phyloP scores from a whole-genome alignment of 2,113 vertebrate genomes.

The Accipiter virgatus region DNA sequence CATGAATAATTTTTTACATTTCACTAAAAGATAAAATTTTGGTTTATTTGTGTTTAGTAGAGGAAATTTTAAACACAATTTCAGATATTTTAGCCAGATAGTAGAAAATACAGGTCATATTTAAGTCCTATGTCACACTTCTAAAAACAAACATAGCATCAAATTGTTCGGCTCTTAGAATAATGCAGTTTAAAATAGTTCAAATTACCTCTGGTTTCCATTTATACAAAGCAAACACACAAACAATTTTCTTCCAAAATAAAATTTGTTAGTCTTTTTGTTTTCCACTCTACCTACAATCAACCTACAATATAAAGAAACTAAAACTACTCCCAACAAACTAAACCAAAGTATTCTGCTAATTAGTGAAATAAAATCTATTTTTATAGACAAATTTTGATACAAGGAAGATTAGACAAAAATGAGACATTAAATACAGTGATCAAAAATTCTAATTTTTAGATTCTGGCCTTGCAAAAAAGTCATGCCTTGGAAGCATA shows the following conservation, averaged over 20 bases:
- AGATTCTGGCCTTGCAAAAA: not conserved
- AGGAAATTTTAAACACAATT: not conserved
- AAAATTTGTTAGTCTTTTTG: not conserved
- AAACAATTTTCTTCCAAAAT: not conserved
- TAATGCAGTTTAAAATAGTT: not conserved
- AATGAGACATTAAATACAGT: not conserved
- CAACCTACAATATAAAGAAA: not conserved
- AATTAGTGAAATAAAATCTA: not conserved
- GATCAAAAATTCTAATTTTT: not conserved
- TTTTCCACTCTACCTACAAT: not conserved
- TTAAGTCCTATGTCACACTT: not conserved
- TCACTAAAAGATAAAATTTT: not conserved
- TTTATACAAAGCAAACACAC: not conserved
- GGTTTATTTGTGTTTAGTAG: not conserved
- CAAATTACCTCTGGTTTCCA: not conserved
- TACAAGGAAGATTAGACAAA: not conserved
- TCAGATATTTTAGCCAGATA: not conserved
- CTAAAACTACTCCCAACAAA: not conserved
- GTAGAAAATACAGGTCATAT: not conserved
- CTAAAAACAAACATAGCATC: not conserved
- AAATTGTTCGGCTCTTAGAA: not conserved
- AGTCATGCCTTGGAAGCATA: not conserved
- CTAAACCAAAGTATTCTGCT: accelerated
- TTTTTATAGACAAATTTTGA: not conserved
- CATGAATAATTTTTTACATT: not conserved